Evolutionary conservation across 1,140 invertebrate genomes (phyloP).

Genomic region (Drosophila trapezifrons): DNA sequence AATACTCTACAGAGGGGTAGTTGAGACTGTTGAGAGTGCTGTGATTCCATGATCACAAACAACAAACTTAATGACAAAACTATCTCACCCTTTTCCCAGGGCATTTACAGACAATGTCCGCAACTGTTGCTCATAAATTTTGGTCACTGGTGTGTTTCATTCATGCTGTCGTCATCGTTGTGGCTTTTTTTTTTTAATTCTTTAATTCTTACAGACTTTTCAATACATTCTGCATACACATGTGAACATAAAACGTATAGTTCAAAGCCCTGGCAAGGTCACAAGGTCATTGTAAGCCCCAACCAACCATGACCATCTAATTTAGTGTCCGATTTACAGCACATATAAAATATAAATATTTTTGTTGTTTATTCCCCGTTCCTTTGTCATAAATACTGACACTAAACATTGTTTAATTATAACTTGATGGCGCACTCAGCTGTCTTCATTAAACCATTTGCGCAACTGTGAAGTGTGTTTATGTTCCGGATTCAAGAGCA

Average conservation of each 20-base stretch:
- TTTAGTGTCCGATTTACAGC: constrained; percentile 42
- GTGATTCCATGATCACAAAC: neutral
- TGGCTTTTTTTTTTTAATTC: constrained; percentile 14
- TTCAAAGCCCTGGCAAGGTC: constrained; percentile 60
- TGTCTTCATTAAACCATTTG: constrained; percentile 29
- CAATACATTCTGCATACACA: constrained; percentile 17
- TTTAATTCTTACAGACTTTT: constrained; percentile 6
- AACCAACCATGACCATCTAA: constrained; percentile 47
- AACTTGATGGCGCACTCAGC: constrained; percentile 28
- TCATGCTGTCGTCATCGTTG: constrained; percentile 59
- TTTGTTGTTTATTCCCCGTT: constrained; percentile 23
- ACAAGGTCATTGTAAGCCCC: constrained; percentile 63
- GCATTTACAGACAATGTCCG: constrained; percentile 6
- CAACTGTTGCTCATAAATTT: constrained; percentile 61
- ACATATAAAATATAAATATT: constrained; percentile 9
- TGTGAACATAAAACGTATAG: constrained; percentile 24
- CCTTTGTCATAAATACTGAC: constrained; percentile 23
- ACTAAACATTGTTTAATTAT: constrained; percentile 36
- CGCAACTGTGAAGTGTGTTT: constrained; percentile 39
- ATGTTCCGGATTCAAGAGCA: constrained; percentile 12
- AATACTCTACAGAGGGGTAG: neutral
- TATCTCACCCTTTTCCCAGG: neutral
- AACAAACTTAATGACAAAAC: neutral
- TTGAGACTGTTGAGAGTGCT: neutral
- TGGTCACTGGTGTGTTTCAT: constrained; percentile 38